These are phyloP conservation scores for Zosterops borbonicus DNA, from an alignment of 2,113 vertebrate genomes.

Conservation along the genomic window DNA sequence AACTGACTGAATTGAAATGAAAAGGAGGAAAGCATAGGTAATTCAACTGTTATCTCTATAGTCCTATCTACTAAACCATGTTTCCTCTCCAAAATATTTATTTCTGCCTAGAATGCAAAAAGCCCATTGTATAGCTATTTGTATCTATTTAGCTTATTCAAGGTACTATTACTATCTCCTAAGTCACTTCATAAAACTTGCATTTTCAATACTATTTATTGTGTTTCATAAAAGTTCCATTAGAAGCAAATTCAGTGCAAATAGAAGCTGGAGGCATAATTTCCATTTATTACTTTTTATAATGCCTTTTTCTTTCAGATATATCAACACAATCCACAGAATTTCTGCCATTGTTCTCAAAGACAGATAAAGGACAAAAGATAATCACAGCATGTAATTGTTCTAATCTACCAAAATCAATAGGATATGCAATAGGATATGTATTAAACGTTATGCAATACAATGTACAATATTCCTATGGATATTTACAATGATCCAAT, in stretches of 20 bases:
- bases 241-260: conserved; percentile 27
- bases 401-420: neutral
- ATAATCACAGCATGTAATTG: neutral
- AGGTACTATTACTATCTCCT: neutral
- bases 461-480: neutral
- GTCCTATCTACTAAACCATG: neutral
- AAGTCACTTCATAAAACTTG: neutral
- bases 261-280: neutral
- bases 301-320: conserved; percentile 5
- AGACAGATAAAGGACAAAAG: conserved; percentile 13
- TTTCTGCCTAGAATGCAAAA: neutral
- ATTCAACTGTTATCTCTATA: neutral
- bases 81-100: neutral
- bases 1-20: neutral
- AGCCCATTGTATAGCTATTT: neutral
- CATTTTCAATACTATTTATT: conserved; percentile 14
- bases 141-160: neutral
- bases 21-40: neutral
- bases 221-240: conserved; percentile 26
- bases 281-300: conserved; percentile 45
- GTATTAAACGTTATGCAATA: neutral
- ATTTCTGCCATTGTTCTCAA: conserved; percentile 10
- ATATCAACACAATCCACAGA: neutral
- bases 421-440: neutral
- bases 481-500: neutral